These are phyloP conservation scores for Poecilia picta DNA, from an alignment of 2,797 vertebrate genomes.

Conservation along the genomic window DNA sequence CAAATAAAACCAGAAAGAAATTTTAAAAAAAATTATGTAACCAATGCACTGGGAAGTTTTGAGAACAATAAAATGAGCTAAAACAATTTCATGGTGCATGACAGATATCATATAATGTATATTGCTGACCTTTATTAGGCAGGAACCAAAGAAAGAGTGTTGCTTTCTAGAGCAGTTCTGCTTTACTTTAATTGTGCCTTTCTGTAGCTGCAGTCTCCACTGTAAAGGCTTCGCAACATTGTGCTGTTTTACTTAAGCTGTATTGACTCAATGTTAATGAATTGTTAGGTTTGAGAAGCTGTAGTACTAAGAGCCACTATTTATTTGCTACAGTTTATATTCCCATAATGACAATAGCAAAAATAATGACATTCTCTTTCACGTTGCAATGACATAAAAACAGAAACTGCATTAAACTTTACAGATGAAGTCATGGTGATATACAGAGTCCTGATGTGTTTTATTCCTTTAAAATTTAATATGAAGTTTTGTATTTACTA, in stretches of 20 bases:
- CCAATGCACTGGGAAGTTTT: conserved; percentile 23
- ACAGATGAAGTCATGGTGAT: not conserved
- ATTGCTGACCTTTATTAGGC: conserved; percentile 11
- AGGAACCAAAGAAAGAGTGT: conserved; percentile 26
- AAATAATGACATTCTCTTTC: not conserved
- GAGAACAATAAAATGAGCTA: not conserved
- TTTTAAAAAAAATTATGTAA: not conserved
- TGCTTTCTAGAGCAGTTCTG: conserved; percentile 19
- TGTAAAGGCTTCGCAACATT: conserved; percentile 8
- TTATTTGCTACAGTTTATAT: conserved; percentile 2
- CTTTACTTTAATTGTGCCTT: conserved; percentile 41
- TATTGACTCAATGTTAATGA: not conserved
- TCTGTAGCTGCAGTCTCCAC: conserved; percentile 4
- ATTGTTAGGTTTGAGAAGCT: not conserved
- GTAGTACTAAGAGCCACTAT: not conserved
- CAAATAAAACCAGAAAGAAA: not conserved
- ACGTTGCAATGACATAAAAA: not conserved
- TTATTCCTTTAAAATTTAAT: not conserved
- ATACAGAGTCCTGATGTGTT: not conserved
- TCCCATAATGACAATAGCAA: not conserved
- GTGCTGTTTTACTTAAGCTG: conserved; percentile 17
- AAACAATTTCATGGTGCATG: not conserved
- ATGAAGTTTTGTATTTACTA: no score
- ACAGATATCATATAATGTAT: conserved; percentile 14
- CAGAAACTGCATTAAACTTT: not conserved